These are phyloP conservation scores for Dasyurus viverrinus DNA, from an alignment of 2,113 vertebrate genomes.

Conservation along the genomic window DNA sequence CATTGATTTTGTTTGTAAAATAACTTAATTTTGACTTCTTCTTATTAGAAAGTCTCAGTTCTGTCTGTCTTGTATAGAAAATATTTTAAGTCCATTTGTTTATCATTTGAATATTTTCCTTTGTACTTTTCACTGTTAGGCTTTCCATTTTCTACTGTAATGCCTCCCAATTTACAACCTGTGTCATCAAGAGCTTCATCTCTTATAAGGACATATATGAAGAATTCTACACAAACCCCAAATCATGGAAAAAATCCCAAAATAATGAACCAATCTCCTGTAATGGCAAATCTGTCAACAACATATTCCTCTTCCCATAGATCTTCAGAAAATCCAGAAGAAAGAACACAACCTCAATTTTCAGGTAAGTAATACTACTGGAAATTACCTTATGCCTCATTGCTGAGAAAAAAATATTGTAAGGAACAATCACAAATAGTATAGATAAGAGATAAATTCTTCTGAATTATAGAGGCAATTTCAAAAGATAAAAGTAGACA, in stretches of 20 bases:
- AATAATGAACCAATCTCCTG: neutral
- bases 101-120: neutral
- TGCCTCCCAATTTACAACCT: neutral
- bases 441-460: neutral
- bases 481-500: neutral
- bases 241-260: neutral
- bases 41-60: neutral
- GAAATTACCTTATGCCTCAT: neutral
- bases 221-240: neutral
- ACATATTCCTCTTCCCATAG: neutral
- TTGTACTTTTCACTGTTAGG: neutral
- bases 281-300: neutral
- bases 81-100: neutral
- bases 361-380: neutral
- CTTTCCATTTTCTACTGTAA: conserved; percentile 9
- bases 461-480: neutral
- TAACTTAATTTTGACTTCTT: neutral
- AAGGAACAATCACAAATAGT: neutral
- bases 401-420: neutral
- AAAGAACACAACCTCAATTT: neutral
- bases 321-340: neutral
- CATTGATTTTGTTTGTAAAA: neutral
- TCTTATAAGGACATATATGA: neutral
- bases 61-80: neutral
- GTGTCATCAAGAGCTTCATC: conserved; percentile 11